Evolutionary conservation across 2,888 invertebrate genomes (phyloP), one percentile per base, ranked within the genome.

Genomic region (Watsonalla binaria): DNA sequence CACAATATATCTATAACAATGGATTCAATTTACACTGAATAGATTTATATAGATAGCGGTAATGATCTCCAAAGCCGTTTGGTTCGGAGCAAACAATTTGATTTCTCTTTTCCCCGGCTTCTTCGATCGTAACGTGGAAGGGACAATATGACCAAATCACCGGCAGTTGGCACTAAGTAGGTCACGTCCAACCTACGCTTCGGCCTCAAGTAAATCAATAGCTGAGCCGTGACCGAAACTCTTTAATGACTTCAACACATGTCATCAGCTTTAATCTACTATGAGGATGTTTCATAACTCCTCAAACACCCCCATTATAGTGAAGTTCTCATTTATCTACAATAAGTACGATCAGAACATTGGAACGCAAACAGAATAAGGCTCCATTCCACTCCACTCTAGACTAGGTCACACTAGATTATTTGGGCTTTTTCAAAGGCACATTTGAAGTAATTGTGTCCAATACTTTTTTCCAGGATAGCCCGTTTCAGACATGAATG

Each of bases 141-240:
- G 66, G 58, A 68, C 66, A 68, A 70, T 62, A 65, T 51, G 56
- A 57, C 56, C 56, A 55, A 63, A 60, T 60, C 51, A 54, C 39
- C 53, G 58, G 57, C 58, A 60, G 51, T 55, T 47, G 51, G 45
- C 46, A 48, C 59, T 60, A 72, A 70, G 63, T 70, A 54, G 70
- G 72, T 72, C 73, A 65, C 60, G 62, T 54, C 46, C 64, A 49
- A 57, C 67, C 65, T 59, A 65, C 68, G 67, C 60, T 61, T 61
- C 65, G 42, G 11, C 42, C 60, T 62, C 63, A 62, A 64, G 60
- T 57, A 57, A 63, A 68, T 72, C 68, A 69, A 70, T 71, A 68
- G 61, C 14, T 50, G 48, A 58, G 60, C 58, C 49, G 49, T 49
- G 39, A 49, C 37, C 49, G 37, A 53, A 52, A 52, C 46, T 33